Conservation (phyloP, 2,888 invertebrate species). For the Ophion obscuratus region DNA sequence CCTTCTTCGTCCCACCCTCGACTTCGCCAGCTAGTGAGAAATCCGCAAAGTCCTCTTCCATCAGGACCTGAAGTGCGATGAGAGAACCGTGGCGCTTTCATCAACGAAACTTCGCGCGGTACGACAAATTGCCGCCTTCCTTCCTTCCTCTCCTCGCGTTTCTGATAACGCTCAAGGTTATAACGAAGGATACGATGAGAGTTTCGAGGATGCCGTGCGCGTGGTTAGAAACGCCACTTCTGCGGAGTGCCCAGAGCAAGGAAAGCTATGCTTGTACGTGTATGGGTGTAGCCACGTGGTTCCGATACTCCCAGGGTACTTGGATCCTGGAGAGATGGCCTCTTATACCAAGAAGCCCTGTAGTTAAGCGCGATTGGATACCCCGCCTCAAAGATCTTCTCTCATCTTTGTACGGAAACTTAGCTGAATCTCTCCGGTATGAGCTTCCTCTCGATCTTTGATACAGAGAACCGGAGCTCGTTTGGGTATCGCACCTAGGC, state of each 20-base stretch:
- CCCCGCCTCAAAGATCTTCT: constrained; percentile 17
- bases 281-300: background rate
- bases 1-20: constrained; percentile 5
- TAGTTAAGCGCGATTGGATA: constrained; percentile 51
- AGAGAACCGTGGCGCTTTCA: constrained; percentile 68
- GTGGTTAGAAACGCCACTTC: constrained; percentile 49
- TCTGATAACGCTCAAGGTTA: constrained; percentile 63
- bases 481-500: background rate
- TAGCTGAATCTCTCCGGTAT: background rate
- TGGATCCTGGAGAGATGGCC: constrained; percentile 36
- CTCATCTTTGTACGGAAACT: constrained; percentile 11
- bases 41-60: constrained; percentile 52
- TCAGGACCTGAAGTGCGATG: constrained; percentile 32
- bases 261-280: constrained; percentile 1
- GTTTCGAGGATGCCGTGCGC: constrained; percentile 37
- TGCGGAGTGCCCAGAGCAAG: constrained; percentile 36
- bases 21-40: constrained; percentile 44
- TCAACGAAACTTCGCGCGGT: constrained; percentile 75
- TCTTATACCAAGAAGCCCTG: constrained; percentile 41
- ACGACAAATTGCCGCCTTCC: constrained; percentile 77
- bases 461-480: constrained; percentile 4
- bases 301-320: constrained; percentile 11
- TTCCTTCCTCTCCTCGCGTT: constrained; percentile 29
- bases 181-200: constrained; percentile 45
- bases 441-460: constrained; percentile 6